Evolutionary conservation across 2,888 invertebrate species (phyloP).

Genomic region (Mythimna loreyi): DNA sequence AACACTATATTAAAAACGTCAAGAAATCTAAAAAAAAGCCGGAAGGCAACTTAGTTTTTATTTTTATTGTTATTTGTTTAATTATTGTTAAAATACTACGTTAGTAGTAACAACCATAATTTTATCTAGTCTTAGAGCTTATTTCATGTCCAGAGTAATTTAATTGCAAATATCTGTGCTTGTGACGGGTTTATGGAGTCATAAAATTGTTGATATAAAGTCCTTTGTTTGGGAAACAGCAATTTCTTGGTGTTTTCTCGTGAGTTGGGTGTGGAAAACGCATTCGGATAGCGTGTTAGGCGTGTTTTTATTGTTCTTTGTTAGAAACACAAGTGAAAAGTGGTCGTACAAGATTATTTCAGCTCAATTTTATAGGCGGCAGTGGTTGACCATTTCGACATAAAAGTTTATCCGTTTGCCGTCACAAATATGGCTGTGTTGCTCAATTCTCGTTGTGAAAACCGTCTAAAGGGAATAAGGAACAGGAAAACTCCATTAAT

Average conservation of each 20-base stretch:
- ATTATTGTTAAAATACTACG: constrained; percentile 76
- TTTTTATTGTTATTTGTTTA: constrained; percentile 88
- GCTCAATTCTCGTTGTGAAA: constrained; percentile 71
- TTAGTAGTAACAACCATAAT: constrained; percentile 78
- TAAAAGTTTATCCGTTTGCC: constrained; percentile 62
- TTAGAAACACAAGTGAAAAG: constrained; percentile 58
- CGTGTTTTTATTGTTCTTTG: constrained; percentile 52
- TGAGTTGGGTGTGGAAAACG: constrained; percentile 61
- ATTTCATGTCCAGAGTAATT: constrained; percentile 70
- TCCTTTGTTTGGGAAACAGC: constrained; percentile 84
- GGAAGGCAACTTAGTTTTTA: constrained; percentile 85
- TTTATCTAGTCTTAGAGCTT: constrained; percentile 86
- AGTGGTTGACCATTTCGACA: constrained; percentile 65
- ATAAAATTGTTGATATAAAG: constrained; percentile 84
- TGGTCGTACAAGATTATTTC: constrained; percentile 52
- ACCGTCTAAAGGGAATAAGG: constrained; percentile 64
- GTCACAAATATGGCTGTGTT: constrained; percentile 74
- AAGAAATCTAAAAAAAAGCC: constrained; percentile 86
- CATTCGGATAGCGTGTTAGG: constrained; percentile 51
- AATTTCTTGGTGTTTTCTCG: constrained; percentile 71
- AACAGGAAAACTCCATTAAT: constrained; percentile 67
- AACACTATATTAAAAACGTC: constrained; percentile 89
- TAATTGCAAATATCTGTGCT: constrained; percentile 77
- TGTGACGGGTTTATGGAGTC: constrained; percentile 84
- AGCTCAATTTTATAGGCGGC: constrained; percentile 30